Percentiles rank a stretch among this genome's conserved stretches.
Conservation (phyloP, 2,888 invertebrate genomes). For the Dorcus hopei region DNA sequence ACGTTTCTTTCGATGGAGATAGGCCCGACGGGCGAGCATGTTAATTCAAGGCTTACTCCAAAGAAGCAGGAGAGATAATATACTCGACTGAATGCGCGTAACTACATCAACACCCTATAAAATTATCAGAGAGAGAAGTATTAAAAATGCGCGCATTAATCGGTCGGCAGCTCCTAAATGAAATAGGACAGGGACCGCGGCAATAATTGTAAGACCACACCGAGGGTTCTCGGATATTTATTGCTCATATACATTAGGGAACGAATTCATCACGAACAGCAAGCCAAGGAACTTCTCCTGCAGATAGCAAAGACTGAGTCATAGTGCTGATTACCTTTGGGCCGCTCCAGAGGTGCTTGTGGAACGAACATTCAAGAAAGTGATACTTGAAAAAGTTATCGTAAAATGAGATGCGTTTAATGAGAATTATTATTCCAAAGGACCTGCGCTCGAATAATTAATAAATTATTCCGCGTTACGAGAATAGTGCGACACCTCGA, state of each 20-base stretch:
- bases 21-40: constrained; percentile 27
- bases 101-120: constrained; percentile 44
- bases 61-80: constrained; percentile 32
- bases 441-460: background rate
- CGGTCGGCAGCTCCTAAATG: constrained; percentile 43
- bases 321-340: constrained; percentile 34
- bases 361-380: too few relatives aligned
- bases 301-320: constrained; percentile 16
- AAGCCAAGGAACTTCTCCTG: constrained; percentile 31
- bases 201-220: constrained; percentile 25
- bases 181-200: constrained; percentile 31
- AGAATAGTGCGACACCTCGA: background rate
- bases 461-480: background rate
- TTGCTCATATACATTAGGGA: constrained; percentile 45
- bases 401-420: too few relatives aligned
- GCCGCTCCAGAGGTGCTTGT: constrained; percentile 4
- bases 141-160: constrained; percentile 46
- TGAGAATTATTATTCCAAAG: background rate
- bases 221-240: constrained; percentile 38
- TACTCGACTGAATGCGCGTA: constrained; percentile 34
- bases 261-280: constrained; percentile 40
- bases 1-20: constrained; percentile 31
- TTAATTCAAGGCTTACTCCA: constrained; percentile 29
- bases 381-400: too few relatives aligned
- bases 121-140: constrained; percentile 33